A percentile compares a stretch with the other conserved stretches of the same genome.
phyloP scores from a whole-genome alignment of 1,140 invertebrate genomes.

The Nixonia krombeini region DNA sequence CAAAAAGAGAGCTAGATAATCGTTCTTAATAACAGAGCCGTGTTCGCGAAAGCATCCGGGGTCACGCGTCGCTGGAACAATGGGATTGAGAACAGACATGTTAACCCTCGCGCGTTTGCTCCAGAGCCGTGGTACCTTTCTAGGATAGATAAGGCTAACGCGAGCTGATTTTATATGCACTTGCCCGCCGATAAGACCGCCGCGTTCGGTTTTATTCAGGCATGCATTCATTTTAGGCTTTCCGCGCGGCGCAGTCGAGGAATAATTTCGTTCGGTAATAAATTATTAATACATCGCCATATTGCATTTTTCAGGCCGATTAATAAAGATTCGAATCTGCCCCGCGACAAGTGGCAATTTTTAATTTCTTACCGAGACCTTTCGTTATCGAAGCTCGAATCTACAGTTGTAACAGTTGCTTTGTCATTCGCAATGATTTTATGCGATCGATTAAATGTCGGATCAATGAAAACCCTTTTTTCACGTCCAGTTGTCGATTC shows the following conservation, averaged over 20 bases:
- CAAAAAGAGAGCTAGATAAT: conserved; percentile 40
- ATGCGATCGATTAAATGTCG: no score
- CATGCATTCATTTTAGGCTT: neutral
- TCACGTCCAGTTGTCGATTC: no score
- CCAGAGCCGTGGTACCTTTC: conserved; percentile 28
- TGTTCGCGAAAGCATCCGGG: conserved; percentile 31
- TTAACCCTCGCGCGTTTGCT: conserved; percentile 20
- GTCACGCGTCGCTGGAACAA: conserved; percentile 36
- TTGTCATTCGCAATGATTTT: no score
- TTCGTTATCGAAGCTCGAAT: no score
- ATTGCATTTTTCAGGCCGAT: no score
- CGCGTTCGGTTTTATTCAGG: conserved; percentile 4
- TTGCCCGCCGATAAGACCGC: neutral
- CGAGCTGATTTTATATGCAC: conserved; percentile 37
- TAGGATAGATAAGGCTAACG: conserved; percentile 40
- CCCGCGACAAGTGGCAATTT: no score
- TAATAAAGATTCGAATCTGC: no score
- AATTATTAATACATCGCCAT: conserved; percentile 2
- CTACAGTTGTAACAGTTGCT: no score
- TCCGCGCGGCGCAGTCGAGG: neutral
- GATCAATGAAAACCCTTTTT: no score
- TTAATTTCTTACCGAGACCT: no score
- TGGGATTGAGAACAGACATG: conserved; percentile 24
- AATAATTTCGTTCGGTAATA: neutral
- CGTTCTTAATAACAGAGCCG: conserved; percentile 42